Conservation (phyloP, 2,888 invertebrate genomes). For the Crepidodera aurea region DNA sequence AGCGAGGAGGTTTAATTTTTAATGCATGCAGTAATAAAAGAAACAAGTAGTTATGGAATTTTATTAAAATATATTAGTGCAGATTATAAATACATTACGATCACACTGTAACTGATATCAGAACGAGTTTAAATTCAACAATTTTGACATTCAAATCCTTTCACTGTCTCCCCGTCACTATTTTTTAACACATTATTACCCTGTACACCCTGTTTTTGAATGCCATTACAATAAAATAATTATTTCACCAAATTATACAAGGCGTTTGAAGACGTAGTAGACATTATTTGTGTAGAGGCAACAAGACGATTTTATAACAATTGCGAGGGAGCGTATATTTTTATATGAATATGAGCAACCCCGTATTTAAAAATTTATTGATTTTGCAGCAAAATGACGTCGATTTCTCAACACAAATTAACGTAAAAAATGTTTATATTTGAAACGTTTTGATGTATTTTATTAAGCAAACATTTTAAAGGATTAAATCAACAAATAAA, state of each 20-base stretch:
- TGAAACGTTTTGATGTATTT: too few species aligned
- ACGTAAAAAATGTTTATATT: too few species aligned
- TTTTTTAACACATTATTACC: too few species aligned
- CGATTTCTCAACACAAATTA: too few species aligned
- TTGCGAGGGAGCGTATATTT: not conserved
- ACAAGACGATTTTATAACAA: not conserved
- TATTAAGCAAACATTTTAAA: too few species aligned
- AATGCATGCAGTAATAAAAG: too few species aligned
- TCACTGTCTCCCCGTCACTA: not conserved
- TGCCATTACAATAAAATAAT: not conserved
- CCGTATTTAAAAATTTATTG: too few species aligned
- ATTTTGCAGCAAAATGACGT: too few species aligned
- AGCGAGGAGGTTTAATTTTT: too few species aligned
- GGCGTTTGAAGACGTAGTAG: too few species aligned
- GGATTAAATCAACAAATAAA: too few species aligned
- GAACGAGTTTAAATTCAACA: slow-evolving; percentile 7
- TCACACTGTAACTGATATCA: slow-evolving; percentile 6
- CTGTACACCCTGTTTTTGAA: slow-evolving; percentile 8
- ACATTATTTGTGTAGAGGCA: not conserved
- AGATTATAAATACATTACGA: slow-evolving; percentile 16
- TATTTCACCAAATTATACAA: too few species aligned
- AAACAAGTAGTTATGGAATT: slow-evolving; percentile 17
- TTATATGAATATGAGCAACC: not conserved
- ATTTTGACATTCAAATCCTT: slow-evolving; percentile 7
- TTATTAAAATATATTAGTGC: slow-evolving; percentile 21